phyloP scores from a whole-genome alignment of 2,888 invertebrate genomes.

The Cosmopolites sordidus region DNA sequence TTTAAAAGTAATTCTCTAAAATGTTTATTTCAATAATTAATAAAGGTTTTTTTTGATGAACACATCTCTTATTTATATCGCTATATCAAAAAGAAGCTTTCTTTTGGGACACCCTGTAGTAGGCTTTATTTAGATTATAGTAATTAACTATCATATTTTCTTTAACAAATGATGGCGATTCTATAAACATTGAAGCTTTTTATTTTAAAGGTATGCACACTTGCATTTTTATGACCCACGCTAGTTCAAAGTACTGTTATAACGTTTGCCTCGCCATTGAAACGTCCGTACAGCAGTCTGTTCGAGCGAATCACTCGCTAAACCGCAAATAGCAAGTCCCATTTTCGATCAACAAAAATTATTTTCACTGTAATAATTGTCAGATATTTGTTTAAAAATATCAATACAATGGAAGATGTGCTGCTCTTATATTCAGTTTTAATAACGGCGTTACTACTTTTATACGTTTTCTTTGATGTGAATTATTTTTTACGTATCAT shows the following conservation, averaged over 20 bases:
- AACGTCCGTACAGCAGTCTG: neutral
- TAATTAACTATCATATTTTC: too few species aligned
- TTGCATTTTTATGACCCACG: too few species aligned
- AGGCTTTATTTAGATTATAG: too few species aligned
- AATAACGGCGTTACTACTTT: slow-evolving; percentile 48
- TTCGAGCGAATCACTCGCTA: neutral
- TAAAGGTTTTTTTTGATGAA: too few species aligned
- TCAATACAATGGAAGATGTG: slow-evolving; percentile 10
- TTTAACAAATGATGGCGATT: too few species aligned
- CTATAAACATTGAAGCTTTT: too few species aligned
- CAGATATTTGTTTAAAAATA: neutral
- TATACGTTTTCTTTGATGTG: slow-evolving; percentile 73
- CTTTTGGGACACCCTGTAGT: too few species aligned
- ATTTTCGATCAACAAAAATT: neutral
- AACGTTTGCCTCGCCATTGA: neutral
- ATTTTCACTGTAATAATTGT: neutral
- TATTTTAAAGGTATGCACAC: too few species aligned
- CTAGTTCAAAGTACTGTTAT: neutral
- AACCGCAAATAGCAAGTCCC: neutral
- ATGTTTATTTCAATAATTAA: too few species aligned
- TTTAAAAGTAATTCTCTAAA: too few species aligned
- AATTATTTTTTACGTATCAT: slow-evolving; percentile 72
- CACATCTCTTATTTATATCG: too few species aligned
- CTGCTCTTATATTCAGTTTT: slow-evolving; percentile 45
- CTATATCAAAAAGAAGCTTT: too few species aligned